Evolutionary conservation across 1,140 invertebrate genomes (phyloP).

Genomic region (Drosophila seguyi): DNA sequence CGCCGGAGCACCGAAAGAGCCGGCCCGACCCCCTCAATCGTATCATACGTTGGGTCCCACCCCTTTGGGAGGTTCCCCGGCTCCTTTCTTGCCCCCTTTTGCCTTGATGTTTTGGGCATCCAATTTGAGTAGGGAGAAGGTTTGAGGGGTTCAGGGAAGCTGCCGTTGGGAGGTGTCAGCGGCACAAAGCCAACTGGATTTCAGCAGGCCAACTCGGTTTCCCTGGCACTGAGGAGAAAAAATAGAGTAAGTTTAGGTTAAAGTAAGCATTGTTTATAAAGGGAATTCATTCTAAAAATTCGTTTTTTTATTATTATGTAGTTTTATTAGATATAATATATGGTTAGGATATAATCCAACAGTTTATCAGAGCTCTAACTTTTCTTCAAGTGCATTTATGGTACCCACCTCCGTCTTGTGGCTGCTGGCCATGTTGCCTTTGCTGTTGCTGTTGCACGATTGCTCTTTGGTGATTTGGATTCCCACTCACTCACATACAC

Average conservation of each 20-base stretch:
- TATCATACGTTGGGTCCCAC: constrained; percentile 6
- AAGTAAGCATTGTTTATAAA: not conserved
- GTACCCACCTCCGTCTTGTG: constrained; percentile 24
- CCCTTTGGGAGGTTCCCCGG: not conserved
- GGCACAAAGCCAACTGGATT: constrained; percentile 51
- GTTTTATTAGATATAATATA: too few relatives aligned
- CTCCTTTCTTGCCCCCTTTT: not conserved
- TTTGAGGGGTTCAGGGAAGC: constrained; percentile 3
- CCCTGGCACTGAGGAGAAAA: not conserved
- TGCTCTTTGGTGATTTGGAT: constrained; percentile 80
- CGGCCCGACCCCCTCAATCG: constrained; percentile 1
- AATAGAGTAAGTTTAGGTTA: not conserved
- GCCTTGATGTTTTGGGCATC: constrained; percentile 71
- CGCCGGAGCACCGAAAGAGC: constrained; percentile 29
- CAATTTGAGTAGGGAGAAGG: constrained; percentile 53
- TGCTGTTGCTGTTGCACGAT: constrained; percentile 68
- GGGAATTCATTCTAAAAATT: too few relatives aligned
- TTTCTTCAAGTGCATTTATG: constrained; percentile 20
- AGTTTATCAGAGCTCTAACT: not conserved
- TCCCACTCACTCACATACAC: constrained; percentile 21
- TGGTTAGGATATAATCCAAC: not conserved
- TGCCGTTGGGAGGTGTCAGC: constrained; percentile 38
- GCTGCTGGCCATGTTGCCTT: constrained; percentile 28
- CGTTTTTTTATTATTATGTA: too few relatives aligned
- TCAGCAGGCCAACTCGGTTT: constrained; percentile 36